phyloP scores from a whole-genome alignment of 2,113 vertebrate species.

The Stomatorhinus ivindoensis region DNA sequence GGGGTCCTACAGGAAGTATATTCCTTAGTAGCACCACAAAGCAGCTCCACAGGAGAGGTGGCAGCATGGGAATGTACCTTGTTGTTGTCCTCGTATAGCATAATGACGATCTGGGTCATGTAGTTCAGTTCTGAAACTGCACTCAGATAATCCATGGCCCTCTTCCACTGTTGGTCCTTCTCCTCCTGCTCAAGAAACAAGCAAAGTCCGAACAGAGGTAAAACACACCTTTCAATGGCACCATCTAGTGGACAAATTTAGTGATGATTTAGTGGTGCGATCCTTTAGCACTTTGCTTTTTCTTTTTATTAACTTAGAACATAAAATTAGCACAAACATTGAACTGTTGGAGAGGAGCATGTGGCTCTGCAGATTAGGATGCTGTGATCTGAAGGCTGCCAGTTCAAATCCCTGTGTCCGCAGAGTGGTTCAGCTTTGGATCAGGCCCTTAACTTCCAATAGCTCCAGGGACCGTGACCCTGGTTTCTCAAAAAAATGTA shows the following conservation, averaged over 20 bases:
- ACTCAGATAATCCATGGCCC: constrained; percentile 93
- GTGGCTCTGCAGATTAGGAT: background rate
- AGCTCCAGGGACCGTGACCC: background rate
- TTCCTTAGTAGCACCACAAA: background rate
- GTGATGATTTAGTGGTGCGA: background rate
- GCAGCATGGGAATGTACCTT: constrained; percentile 26
- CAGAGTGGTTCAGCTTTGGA: background rate
- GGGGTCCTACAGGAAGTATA: constrained; percentile 64
- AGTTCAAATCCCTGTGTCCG: background rate
- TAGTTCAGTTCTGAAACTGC: constrained; percentile 97
- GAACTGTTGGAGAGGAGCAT: background rate
- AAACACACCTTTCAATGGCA: background rate
- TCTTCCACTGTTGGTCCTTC: constrained; percentile 90
- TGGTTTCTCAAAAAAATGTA: background rate
- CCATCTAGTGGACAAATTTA: background rate
- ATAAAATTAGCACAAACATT: background rate
- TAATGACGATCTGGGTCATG: constrained; percentile 98
- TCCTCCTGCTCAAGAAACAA: constrained; percentile 64
- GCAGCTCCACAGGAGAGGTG: background rate
- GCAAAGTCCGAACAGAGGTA: background rate
- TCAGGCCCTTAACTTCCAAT: background rate
- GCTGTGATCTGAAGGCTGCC: background rate
- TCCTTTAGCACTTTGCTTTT: too few relatives aligned
- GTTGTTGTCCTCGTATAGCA: constrained; percentile 97
- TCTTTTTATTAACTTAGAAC: background rate